These are phyloP conservation scores for Platypus cylindrus DNA, from an alignment of 2,888 invertebrate species.

Conservation along the genomic window DNA sequence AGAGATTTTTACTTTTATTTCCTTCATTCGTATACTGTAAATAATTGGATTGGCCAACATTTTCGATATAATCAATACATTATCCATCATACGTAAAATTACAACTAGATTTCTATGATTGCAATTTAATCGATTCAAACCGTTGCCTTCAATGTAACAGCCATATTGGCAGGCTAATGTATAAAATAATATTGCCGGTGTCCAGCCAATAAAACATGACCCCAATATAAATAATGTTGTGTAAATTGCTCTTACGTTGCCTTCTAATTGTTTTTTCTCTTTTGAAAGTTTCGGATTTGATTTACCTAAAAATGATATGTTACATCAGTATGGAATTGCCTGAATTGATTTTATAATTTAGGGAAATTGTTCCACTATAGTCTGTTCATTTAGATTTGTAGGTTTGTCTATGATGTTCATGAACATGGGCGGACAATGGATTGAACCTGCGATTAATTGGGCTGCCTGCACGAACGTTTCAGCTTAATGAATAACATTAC, in stretches of 20 bases:
- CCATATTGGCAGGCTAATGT: constrained; percentile 39
- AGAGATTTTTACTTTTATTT: constrained; percentile 42
- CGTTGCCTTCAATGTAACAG: constrained; percentile 12
- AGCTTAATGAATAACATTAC: no score
- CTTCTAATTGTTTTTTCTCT: constrained; percentile 33
- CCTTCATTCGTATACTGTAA: constrained; percentile 52
- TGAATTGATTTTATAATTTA: no score
- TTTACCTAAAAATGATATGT: constrained; percentile 9
- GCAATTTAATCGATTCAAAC: constrained; percentile 10
- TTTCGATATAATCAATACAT: constrained; percentile 47
- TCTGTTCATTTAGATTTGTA: no score
- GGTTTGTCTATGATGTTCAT: no score
- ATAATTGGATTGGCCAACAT: constrained; percentile 52
- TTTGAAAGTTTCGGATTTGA: constrained; percentile 20
- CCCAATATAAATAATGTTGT: constrained; percentile 52
- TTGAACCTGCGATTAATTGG: no score
- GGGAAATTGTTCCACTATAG: no score
- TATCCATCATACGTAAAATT: constrained; percentile 25
- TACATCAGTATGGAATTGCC: no score
- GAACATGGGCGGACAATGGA: no score
- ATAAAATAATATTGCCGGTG: constrained; percentile 46
- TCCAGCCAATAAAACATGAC: constrained; percentile 46
- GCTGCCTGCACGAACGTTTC: no score
- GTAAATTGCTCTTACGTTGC: constrained; percentile 43
- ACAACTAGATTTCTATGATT: constrained; percentile 8